Evolutionary conservation across 2,888 invertebrate species (phyloP).

Genomic region (Oscheius sp.): DNA sequence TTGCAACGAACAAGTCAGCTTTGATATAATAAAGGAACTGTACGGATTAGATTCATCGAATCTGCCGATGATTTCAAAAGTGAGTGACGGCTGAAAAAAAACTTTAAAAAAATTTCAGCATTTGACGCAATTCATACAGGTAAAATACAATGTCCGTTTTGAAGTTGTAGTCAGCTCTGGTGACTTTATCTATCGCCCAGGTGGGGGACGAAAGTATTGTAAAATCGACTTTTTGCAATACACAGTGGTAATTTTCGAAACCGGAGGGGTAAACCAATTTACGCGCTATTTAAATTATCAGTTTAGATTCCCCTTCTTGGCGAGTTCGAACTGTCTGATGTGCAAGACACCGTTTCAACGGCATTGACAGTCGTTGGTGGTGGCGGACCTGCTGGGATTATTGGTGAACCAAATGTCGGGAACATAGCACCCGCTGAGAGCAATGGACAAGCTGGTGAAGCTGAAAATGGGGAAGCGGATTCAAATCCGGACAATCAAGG

Average conservation of each 20-base stretch:
- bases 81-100: too few species aligned
- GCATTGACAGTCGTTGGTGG: too few species aligned
- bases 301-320: background rate
- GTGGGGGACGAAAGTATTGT: too few species aligned
- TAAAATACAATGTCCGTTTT: background rate
- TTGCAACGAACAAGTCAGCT: background rate
- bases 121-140: background rate
- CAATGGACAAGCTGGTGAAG: background rate
- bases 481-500: background rate
- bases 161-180: too few species aligned
- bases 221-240: slow-evolving; percentile 16
- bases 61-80: background rate
- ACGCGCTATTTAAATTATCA: background rate
- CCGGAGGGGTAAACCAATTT: background rate
- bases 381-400: too few species aligned
- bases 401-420: too few species aligned
- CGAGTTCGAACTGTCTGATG: background rate
- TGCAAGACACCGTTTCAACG: background rate
- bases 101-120: background rate
- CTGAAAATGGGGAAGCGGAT: background rate
- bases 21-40: background rate
- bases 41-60: background rate
- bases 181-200: too few species aligned
- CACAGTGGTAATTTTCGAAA: slow-evolving; percentile 13
- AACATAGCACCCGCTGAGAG: too few species aligned